Evolutionary conservation across 2,888 invertebrate genomes (phyloP).

Genomic region (Furcula furcula): DNA sequence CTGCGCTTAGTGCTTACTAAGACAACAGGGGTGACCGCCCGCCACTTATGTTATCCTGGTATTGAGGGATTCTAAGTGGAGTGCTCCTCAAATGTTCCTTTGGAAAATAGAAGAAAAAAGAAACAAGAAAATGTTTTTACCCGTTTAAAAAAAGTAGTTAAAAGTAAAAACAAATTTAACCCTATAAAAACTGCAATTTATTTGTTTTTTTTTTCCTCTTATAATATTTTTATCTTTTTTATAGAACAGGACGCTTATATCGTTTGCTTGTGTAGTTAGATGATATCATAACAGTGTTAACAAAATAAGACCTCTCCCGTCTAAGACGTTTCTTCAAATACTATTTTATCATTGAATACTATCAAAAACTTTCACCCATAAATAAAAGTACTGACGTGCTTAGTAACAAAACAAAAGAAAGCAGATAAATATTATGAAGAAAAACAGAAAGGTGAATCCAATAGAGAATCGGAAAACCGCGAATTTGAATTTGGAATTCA

Average conservation of each 20-base stretch:
- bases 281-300: too few relatives aligned
- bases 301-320: neutral
- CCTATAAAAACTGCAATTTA: too few relatives aligned
- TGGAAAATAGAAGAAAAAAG: conserved; percentile 16
- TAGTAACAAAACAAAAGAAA: conserved; percentile 71
- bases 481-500: conserved; percentile 78
- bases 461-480: conserved; percentile 69
- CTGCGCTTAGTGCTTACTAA: conserved; percentile 80
- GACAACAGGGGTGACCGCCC: conserved; percentile 76
- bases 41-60: conserved; percentile 43
- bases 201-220: neutral
- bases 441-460: too few relatives aligned
- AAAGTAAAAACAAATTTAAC: too few relatives aligned
- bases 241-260: too few relatives aligned
- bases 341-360: conserved; percentile 10
- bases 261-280: too few relatives aligned
- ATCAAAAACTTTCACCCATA: conserved; percentile 40
- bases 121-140: conserved; percentile 1
- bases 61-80: conserved; percentile 27
- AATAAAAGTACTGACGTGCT: conserved; percentile 53
- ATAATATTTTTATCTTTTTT: too few relatives aligned
- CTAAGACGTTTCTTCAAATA: neutral
- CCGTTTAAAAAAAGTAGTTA: too few relatives aligned
- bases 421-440: conserved; percentile 74
- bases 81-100: conserved; percentile 27